These are phyloP conservation scores for Gallinago solitaria DNA, from an alignment of 2,797 vertebrate genomes.

Conservation along the genomic window DNA sequence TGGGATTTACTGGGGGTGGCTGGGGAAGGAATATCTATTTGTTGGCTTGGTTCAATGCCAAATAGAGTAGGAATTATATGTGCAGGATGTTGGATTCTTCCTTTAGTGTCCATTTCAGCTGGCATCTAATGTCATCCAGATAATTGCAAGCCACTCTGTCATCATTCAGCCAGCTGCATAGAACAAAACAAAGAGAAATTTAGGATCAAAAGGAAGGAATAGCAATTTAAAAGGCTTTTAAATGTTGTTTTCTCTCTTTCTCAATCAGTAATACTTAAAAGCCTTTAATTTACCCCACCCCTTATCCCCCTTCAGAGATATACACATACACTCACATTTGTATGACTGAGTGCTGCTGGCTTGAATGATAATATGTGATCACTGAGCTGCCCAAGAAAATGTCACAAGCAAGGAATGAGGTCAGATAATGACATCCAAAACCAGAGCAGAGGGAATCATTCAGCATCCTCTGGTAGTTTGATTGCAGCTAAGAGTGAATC, in stretches of 20 bases:
- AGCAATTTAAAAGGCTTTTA: constrained; percentile 79
- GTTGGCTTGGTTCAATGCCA: constrained; percentile 75
- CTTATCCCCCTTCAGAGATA: not conserved
- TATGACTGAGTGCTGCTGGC: constrained; percentile 46
- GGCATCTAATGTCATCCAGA: constrained; percentile 75
- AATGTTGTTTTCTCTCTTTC: constrained; percentile 79
- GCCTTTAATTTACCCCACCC: constrained; percentile 65
- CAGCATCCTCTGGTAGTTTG: constrained; percentile 48
- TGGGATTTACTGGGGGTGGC: constrained; percentile 49
- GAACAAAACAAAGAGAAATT: constrained; percentile 80
- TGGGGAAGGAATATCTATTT: constrained; percentile 54
- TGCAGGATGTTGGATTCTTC: constrained; percentile 72
- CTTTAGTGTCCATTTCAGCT: constrained; percentile 82
- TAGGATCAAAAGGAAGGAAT: constrained; percentile 70
- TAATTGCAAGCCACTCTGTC: constrained; percentile 76
- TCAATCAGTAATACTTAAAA: constrained; percentile 78
- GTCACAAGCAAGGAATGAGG: constrained; percentile 60
- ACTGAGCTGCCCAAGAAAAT: constrained; percentile 59
- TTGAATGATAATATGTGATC: constrained; percentile 50
- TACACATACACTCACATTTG: constrained; percentile 34
- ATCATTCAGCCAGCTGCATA: constrained; percentile 78
- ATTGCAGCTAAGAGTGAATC: constrained; percentile 52
- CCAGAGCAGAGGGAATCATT: constrained; percentile 50
- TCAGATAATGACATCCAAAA: constrained; percentile 67
- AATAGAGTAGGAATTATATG: constrained; percentile 73